Evolutionary conservation across 1,140 invertebrate species (phyloP).

Genomic region (Batillaria attramentaria): DNA sequence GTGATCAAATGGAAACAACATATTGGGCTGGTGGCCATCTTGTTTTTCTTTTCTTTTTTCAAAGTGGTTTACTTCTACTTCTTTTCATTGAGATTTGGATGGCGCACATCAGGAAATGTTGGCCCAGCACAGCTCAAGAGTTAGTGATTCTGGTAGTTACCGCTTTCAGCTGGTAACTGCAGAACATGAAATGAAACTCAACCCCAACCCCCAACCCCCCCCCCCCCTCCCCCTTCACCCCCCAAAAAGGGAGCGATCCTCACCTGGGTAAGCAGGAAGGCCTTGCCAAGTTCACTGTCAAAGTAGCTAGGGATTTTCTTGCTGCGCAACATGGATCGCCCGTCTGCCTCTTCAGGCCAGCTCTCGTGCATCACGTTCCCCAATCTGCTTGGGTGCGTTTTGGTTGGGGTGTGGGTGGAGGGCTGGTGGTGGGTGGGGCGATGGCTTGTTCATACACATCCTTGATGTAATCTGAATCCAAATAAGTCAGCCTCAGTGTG

Average conservation of each 20-base stretch:
- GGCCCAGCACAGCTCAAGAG: no score
- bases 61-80: no score
- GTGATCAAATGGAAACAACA: no score
- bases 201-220: no score
- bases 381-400: conserved; percentile 64
- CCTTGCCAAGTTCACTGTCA: conserved; percentile 69
- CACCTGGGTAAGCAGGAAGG: conserved; percentile 64
- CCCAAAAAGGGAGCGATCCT: not conserved
- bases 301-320: conserved; percentile 69
- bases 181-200: no score
- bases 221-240: no score
- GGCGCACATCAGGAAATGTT: no score
- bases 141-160: no score
- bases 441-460: conserved; percentile 62
- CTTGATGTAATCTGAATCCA: conserved; percentile 46
- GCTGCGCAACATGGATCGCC: conserved; percentile 54
- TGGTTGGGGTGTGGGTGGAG: conserved; percentile 63
- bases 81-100: no score
- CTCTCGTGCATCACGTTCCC: conserved; percentile 64
- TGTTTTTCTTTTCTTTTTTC: no score
- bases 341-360: conserved; percentile 57
- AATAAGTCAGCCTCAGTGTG: not conserved
- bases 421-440: conserved; percentile 55
- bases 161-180: no score
- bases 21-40: no score